Percentiles rank a stretch among this genome's conserved stretches.
phyloP scores from a whole-genome alignment of 1,140 invertebrate genomes.

The Nasonia giraulti region DNA sequence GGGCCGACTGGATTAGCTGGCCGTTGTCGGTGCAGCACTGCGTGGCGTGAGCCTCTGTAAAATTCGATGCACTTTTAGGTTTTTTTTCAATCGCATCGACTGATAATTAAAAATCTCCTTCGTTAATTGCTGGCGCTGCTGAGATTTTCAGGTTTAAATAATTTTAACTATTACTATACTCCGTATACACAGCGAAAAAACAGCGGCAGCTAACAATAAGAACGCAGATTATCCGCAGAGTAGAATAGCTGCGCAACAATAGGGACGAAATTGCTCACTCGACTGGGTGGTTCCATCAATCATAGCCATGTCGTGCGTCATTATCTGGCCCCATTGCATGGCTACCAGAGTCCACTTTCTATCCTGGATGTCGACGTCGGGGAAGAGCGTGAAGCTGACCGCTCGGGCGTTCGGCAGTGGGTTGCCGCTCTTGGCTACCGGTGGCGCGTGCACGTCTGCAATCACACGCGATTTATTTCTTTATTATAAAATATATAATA shows the following conservation, averaged over 20 bases:
- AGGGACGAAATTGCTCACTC: constrained; percentile 76
- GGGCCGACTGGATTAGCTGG: constrained; percentile 72
- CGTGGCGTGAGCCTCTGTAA: constrained; percentile 78
- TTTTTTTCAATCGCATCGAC: too few relatives aligned
- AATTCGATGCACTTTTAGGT: not conserved
- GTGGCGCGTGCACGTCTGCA: constrained; percentile 80
- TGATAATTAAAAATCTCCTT: not conserved
- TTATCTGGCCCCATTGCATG: constrained; percentile 92
- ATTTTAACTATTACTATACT: too few relatives aligned
- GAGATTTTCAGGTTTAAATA: too few relatives aligned
- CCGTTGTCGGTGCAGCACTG: constrained; percentile 83
- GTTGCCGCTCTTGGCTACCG: constrained; percentile 77
- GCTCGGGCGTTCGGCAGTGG: constrained; percentile 82
- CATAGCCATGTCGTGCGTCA: constrained; percentile 90
- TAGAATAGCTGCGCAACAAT: not conserved
- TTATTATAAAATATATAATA: not conserved
- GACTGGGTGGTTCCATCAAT: constrained; percentile 81
- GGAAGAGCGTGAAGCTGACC: constrained; percentile 82
- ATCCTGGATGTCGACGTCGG: constrained; percentile 79
- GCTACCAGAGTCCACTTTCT: constrained; percentile 83
- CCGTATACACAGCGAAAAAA: not conserved
- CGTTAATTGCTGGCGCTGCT: too few relatives aligned
- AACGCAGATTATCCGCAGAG: not conserved
- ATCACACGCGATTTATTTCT: not conserved
- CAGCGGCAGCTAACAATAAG: not conserved